Evolutionary conservation across 2,113 vertebrate genomes (phyloP), one percentile per base, ranked within the genome.

Genomic region (Parotia lawesii): DNA sequence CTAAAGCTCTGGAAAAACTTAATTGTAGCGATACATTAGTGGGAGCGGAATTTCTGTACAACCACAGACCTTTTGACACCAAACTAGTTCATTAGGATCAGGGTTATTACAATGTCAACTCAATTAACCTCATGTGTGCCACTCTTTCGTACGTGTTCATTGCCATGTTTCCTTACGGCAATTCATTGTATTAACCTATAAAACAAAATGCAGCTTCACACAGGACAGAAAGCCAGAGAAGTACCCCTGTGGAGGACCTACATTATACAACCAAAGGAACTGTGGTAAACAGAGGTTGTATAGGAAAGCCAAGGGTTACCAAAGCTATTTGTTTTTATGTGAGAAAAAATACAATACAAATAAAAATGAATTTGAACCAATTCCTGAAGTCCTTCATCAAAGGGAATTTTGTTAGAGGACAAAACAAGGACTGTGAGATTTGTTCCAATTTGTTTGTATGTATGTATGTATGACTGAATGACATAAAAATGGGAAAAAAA

Each of bases 211-310:
- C 84, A 94, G 96, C 96, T 95, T 96, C 97, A 97, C 93, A 90
- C 96, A 96, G 97, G 97, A 98, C 97, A 97, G 97, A 96, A 97
- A 97, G 97, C 96, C 97, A 97, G 97, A 95, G 72, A 96, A 93
- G 94, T 90, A 96, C 95, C 95, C 97, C 96, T 97, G 73, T 91
- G 94, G 97, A 98, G 97, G 95, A 97, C 96, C n/a, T 90, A 85
- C 53, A 18, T 94, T 97, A 93, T 96, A 97, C 97, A 96, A 72
- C 97, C 97, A 98, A 98, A 98, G 95, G 97, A 97, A 96, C 96
- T 96, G 96, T 93, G 89, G 83, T 95, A 94, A 94, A 97, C 94
- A 94, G 91, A 57, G 94, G 94, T 96, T 97, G 96, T 95, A 92
- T 95, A 88, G 79, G 96, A 95, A 92, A 96, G 95, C 94, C 96